Base-by-base conservation (phyloP, 2,888 invertebrate species). In the Nomada fabriciana region DNA sequence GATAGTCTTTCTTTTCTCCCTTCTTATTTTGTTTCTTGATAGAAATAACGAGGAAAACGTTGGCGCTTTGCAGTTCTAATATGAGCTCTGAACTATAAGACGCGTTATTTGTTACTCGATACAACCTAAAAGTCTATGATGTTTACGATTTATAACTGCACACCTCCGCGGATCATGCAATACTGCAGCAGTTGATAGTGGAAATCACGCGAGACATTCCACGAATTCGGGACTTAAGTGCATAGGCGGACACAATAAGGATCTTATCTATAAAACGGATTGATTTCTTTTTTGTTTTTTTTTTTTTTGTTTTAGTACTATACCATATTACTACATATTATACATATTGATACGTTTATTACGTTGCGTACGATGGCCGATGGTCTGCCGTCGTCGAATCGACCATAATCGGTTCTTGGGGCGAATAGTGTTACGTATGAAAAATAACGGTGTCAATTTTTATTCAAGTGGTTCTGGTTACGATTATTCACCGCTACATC, bases 191-290 rank as follows among this genome's bases (percentile, higher is more conserved):
- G 55, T 90, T 36, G 47, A 91, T 88, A 90, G 93, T 93, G 93
- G 93, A 93, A 93, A 92, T 92, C 89, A 90, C 86, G 86, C 87
- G 88, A 91, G 92, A 93, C 93, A 93, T 94, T 94, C 93, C 93
- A 93, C 93, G 91, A 59, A 93, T 86, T 92, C 89, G 93, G 92
- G 93, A 93, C 93, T 93, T 93, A 93, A 92, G 89, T 90, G 91
- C 91, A 92, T 92, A 93, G 91, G 91, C 91, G 72, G 89, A 89
- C 78, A 59, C 13, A 88, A 90, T 90, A 90, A 90, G 89, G 85
- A 91, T 90, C 89, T 89, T 88, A 80, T 71, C 85, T 86, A 79
- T 88, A 23, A 88, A 71, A 88, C 88, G 86, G 87, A 80, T 85
- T 88, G 88, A 92, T 91, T 93, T 92, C 90, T 4, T 29, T 29